Conservation (phyloP, 1,140 invertebrate genomes). For the Augochlora pura region DNA sequence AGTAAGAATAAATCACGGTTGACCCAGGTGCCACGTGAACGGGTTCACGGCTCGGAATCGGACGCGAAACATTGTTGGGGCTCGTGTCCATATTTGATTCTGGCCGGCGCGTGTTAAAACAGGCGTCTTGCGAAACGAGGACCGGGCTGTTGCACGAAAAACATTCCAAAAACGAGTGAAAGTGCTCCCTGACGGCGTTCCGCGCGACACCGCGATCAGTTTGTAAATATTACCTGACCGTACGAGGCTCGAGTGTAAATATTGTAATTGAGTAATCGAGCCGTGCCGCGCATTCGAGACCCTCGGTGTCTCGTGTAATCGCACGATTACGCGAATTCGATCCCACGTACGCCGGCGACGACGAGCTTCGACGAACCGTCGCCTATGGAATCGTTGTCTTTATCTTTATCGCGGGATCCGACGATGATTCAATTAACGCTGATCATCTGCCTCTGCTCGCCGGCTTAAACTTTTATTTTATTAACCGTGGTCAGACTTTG, state of each 20-base stretch:
- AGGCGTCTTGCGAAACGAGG: slow-evolving; percentile 43
- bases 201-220: neutral
- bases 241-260: neutral
- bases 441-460: neutral
- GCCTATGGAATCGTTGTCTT: too few species aligned
- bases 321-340: neutral
- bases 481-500: too few species aligned
- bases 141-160: slow-evolving; percentile 28
- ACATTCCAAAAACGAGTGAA: slow-evolving; percentile 53
- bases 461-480: too few species aligned
- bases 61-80: neutral
- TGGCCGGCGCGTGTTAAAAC: slow-evolving; percentile 17
- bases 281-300: neutral
- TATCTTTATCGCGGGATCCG: neutral
- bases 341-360: neutral
- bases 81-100: slow-evolving; percentile 32
- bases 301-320: neutral
- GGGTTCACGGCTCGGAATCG: neutral
- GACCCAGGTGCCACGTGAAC: neutral
- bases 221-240: slow-evolving; percentile 1
- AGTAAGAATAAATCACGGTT: neutral
- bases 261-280: slow-evolving; percentile 30
- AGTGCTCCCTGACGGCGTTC: slow-evolving; percentile 9
- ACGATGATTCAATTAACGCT: neutral
- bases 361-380: neutral